Evolutionary conservation across 2,888 invertebrate species (phyloP).

Genomic region (Phania funesta): DNA sequence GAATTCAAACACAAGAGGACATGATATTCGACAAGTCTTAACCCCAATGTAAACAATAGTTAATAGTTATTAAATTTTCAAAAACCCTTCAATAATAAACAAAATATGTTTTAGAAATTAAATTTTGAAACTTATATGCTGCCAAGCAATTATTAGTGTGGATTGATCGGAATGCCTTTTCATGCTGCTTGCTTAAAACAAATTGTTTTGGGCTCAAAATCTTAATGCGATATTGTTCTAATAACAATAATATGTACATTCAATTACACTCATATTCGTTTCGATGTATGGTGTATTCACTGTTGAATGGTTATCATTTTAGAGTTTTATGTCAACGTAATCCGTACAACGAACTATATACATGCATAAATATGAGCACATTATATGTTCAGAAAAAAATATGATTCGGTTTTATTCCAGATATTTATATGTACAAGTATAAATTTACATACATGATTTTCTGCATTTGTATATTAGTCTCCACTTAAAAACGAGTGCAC

Average conservation of each 20-base stretch:
- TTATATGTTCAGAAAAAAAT: neutral
- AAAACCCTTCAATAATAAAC: neutral
- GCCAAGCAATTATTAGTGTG: too few species aligned
- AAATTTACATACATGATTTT: too few species aligned
- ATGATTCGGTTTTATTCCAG: neutral
- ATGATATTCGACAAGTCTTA: neutral
- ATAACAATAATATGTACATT: too few species aligned
- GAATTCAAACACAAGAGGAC: conserved; percentile 13
- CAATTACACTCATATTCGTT: neutral
- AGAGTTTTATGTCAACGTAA: conserved; percentile 48
- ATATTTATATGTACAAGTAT: neutral
- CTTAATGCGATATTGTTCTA: too few species aligned
- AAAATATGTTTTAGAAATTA: neutral
- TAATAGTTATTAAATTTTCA: neutral
- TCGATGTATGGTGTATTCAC: too few species aligned
- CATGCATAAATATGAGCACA: conserved; percentile 18
- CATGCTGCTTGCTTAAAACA: neutral
- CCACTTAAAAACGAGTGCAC: neutral
- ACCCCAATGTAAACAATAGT: neutral
- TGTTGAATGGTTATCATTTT: neutral
- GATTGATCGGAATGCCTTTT: neutral
- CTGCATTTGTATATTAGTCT: neutral
- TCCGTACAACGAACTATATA: conserved; percentile 23
- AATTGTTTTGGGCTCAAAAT: too few species aligned
- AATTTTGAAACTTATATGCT: neutral